A percentile compares a stretch with the other conserved stretches of the same genome.
These are phyloP conservation scores for Drosophila pseudotalamancana DNA, from an alignment of 2,888 invertebrate genomes.

Conservation along the genomic window DNA sequence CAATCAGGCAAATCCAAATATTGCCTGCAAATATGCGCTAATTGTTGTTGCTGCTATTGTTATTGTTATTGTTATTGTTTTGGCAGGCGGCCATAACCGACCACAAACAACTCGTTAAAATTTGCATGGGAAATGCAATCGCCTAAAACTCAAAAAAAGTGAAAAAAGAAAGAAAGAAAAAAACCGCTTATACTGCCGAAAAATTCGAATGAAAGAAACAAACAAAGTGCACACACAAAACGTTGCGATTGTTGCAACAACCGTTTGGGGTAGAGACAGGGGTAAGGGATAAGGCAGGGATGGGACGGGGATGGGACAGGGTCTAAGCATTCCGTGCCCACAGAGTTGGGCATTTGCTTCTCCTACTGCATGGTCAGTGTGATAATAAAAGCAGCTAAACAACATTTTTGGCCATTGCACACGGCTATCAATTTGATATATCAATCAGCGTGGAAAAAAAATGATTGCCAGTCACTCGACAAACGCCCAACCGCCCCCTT, in stretches of 20 bases:
- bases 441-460: constrained; percentile 63
- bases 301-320: neutral
- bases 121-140: constrained; percentile 75
- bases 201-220: constrained; percentile 15
- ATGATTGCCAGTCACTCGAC: constrained; percentile 43
- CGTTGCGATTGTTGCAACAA: constrained; percentile 1
- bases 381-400: constrained; percentile 43
- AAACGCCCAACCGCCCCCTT: neutral
- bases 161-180: constrained; percentile 14
- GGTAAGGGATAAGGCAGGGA: neutral
- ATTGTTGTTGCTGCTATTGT: constrained; percentile 51
- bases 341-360: constrained; percentile 21
- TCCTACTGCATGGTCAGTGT: constrained; percentile 3
- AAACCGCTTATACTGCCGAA: neutral
- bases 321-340: constrained; percentile 4
- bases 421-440: constrained; percentile 74
- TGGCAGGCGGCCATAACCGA: constrained; percentile 56
- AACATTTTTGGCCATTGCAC: constrained; percentile 49
- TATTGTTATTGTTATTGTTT: constrained; percentile 30
- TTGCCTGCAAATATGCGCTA: constrained; percentile 67
- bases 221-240: constrained; percentile 10
- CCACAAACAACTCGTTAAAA: constrained; percentile 78
- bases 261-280: no score
- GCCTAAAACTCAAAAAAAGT: constrained; percentile 50
- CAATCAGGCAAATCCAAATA: constrained; percentile 71